These are phyloP conservation scores for Crypturellus undulatus DNA, from an alignment of 2,113 vertebrate genomes.

Conservation along the genomic window DNA sequence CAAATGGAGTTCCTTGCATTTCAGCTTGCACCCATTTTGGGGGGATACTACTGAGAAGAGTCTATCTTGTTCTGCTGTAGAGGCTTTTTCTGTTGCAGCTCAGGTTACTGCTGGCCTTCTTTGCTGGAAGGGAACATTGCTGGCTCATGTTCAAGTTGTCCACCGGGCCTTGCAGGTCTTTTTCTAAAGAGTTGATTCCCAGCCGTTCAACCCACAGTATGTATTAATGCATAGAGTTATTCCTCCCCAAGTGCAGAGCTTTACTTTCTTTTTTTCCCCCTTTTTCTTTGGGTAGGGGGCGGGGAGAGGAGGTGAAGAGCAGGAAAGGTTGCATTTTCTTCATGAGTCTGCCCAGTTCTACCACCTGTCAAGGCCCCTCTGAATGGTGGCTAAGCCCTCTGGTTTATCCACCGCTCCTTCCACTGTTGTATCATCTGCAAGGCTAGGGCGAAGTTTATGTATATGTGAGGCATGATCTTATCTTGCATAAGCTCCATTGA, in stretches of 20 bases:
- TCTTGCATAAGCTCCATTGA: background rate
- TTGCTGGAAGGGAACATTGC: rapidly evolving
- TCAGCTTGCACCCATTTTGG: background rate
- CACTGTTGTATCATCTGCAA: background rate
- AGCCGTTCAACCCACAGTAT: background rate
- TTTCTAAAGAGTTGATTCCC: background rate
- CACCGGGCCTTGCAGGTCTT: background rate
- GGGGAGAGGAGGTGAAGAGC: no score
- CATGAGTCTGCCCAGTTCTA: background rate
- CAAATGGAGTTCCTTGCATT: background rate
- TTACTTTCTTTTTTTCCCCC: background rate
- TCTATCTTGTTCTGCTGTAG: background rate
- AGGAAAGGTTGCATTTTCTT: background rate
- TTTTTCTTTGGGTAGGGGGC: no score
- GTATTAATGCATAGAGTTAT: rapidly evolving
- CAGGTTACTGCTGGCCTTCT: background rate
- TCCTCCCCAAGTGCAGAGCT: background rate
- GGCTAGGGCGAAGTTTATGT: background rate
- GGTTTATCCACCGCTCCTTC: background rate
- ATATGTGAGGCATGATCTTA: background rate
- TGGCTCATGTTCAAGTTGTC: background rate
- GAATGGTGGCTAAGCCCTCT: background rate
- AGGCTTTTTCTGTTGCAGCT: background rate
- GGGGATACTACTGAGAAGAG: background rate
- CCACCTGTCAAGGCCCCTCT: rapidly evolving